These are phyloP conservation scores for Diadophis punctatus DNA, from an alignment of 2,113 vertebrate genomes.

Conservation along the genomic window DNA sequence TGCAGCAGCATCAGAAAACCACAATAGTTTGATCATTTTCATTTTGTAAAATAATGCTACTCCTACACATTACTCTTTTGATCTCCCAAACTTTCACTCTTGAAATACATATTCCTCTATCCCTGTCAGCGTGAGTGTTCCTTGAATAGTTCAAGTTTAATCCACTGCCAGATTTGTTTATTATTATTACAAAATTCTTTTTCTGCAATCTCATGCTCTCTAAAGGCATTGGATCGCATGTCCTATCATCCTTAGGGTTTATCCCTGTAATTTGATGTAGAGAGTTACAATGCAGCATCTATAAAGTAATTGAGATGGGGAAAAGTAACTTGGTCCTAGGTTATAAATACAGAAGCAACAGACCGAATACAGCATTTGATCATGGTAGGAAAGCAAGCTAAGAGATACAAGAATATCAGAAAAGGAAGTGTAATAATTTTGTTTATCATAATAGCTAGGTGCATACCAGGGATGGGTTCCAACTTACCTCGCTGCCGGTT, in stretches of 20 bases:
- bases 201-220: not conserved
- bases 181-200: not conserved
- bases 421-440: not conserved
- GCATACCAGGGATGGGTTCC: too few species aligned
- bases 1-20: not conserved
- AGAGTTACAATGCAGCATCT: not conserved
- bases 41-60: not conserved
- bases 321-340: not conserved
- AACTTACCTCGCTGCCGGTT: too few species aligned
- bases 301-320: not conserved
- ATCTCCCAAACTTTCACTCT: not conserved
- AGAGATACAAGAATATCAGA: not conserved
- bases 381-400: not conserved
- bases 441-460: not conserved
- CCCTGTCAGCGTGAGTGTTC: not conserved
- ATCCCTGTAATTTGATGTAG: not conserved
- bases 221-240: not conserved
- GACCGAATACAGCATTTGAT: not conserved
- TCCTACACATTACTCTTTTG: conserved; percentile 48
- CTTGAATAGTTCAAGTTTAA: not conserved
- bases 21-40: not conserved
- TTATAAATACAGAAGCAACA: not conserved
- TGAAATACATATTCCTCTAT: not conserved
- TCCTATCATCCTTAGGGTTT: not conserved
- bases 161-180: not conserved